Evolutionary conservation across 1,140 invertebrate species (phyloP), one percentile per base, ranked within the genome.

Genomic region (Medauroidea extradentata): DNA sequence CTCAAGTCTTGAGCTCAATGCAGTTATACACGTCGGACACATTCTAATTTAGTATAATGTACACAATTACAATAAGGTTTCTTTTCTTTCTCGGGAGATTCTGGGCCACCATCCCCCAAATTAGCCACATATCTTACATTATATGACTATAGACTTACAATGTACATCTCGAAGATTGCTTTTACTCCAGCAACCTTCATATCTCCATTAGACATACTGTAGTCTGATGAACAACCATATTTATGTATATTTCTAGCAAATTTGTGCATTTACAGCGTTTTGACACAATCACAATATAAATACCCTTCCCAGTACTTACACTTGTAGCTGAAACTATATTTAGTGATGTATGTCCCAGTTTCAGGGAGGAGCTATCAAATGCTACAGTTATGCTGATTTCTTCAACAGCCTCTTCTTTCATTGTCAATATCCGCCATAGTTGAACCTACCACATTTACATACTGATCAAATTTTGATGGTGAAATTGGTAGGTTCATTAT

Each of bases 41-140:
- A 62, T 57, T 65, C 56, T 1, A 64, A 7, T 58, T 66, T 64
- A 46, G 34, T 24, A 49, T 61, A 56, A 14, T 18, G 52, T 25
- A 55, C 48, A 43, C 18, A 38, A 27, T 39, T n/a, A 34, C 62
- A 57, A 63, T 67, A 65, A 2, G 59, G 60, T 23, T 59, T 55
- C 21, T 42, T 23, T 16, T 63, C 50, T 18, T 21, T 52, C 19
- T 58, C 14, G 42, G 60, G 55, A 13, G 29, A 51, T 34, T 64
- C 55, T 16, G 63, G 60, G 41, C 65, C 61, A 11, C 63, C 65
- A 49, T 68, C 63, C n/a, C 64, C 63, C 11, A 68, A 48, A 52
- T 66, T 63, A 41, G 44, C n/a, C 38, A 50, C 51, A 46, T 67
- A 67, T 27, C 55, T 53, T 29, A 65, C 44, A 16, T 46, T n/a